Evolutionary conservation across 2,113 vertebrate genomes (phyloP).

Genomic region (Crypturellus undulatus): DNA sequence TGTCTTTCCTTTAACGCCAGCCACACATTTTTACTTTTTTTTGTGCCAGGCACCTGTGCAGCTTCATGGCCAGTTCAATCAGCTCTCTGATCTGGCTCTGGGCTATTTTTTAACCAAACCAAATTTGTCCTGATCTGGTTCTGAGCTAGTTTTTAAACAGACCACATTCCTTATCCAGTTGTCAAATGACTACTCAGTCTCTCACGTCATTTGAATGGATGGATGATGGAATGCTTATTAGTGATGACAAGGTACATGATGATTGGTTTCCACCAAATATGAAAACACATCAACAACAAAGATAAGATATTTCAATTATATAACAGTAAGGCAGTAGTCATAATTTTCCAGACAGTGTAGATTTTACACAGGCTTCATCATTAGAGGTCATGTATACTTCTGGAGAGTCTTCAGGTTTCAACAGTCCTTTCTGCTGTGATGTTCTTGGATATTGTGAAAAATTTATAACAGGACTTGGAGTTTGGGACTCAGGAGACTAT

Average conservation of each 20-base stretch:
- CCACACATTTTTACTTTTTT: not conserved
- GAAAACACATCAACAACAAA: no score
- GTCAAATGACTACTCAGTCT: not conserved
- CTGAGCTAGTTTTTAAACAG: not conserved
- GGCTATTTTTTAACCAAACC: not conserved
- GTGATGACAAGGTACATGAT: not conserved
- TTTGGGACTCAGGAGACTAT: no score
- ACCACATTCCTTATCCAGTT: not conserved
- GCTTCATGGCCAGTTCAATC: not conserved
- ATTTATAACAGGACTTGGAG: no score
- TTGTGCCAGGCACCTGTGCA: not conserved
- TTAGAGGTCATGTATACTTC: no score
- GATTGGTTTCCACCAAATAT: accelerated
- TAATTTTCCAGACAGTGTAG: no score
- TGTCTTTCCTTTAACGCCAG: not conserved
- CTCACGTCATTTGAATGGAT: not conserved
- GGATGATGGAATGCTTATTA: not conserved
- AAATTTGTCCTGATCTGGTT: not conserved
- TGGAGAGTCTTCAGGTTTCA: no score
- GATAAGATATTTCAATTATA: no score
- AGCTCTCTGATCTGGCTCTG: not conserved
- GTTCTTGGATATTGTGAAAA: no score
- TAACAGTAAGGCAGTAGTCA: no score
- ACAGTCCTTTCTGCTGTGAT: no score
- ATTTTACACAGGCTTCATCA: no score